phyloP scores from a whole-genome alignment of 2,888 invertebrate genomes.

The Melinaea menophilus region DNA sequence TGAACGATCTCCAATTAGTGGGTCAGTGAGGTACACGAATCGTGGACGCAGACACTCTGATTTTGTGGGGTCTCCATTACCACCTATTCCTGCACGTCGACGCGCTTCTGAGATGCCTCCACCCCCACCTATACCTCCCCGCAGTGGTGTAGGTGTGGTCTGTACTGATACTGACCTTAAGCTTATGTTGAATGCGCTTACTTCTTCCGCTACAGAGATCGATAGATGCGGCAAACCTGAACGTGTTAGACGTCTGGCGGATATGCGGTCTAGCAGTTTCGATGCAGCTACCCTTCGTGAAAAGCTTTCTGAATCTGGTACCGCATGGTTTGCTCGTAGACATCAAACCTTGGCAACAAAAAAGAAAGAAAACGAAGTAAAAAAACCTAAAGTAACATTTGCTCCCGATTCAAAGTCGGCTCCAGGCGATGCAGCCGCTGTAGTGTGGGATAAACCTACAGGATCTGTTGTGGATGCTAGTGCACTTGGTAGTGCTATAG shows the following conservation, averaged over 20 bases:
- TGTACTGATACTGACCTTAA: conserved; percentile 90
- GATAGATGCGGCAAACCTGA: conserved; percentile 82
- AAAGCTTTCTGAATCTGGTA: conserved; percentile 67
- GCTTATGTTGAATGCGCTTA: conserved; percentile 86
- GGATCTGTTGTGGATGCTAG: conserved; percentile 89
- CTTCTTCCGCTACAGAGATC: conserved; percentile 89
- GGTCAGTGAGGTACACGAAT: conserved; percentile 80
- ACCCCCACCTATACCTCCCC: conserved; percentile 67
- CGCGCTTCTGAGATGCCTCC: conserved; percentile 87
- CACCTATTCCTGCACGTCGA: conserved; percentile 79
- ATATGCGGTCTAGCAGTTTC: conserved; percentile 89
- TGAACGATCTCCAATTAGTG: conserved; percentile 76
- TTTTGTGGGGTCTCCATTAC: conserved; percentile 79
- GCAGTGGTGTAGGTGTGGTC: conserved; percentile 79
- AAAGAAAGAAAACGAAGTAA: conserved; percentile 71
- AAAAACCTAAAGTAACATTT: conserved; percentile 76
- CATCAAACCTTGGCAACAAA: conserved; percentile 86
- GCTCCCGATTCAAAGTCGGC: conserved; percentile 80
- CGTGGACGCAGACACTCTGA: conserved; percentile 85
- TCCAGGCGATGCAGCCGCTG: conserved; percentile 78
- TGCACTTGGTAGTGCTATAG: conserved; percentile 89
- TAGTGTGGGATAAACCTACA: conserved; percentile 86
- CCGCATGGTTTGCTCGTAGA: conserved; percentile 87
- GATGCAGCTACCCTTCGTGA: conserved; percentile 85
- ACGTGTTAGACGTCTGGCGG: conserved; percentile 79